These are phyloP conservation scores for Lomographa bimaculata DNA, from an alignment of 2,888 invertebrate species.

Conservation along the genomic window DNA sequence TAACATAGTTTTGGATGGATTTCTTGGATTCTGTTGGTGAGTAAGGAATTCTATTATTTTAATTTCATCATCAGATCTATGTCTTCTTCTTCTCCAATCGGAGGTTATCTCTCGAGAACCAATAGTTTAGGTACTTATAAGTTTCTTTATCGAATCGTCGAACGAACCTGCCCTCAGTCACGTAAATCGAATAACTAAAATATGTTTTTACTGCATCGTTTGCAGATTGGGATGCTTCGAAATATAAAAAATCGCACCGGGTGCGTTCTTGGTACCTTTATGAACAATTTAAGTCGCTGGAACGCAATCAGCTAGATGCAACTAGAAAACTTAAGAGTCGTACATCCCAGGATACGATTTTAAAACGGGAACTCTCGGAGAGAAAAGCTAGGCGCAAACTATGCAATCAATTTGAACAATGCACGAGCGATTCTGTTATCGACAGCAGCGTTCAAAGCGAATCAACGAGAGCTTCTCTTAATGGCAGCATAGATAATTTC, in stretches of 20 bases:
- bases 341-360: conserved; percentile 59
- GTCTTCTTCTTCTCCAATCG: no score
- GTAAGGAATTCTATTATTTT: conserved; percentile 12
- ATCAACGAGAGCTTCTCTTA: conserved; percentile 37
- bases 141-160: no score
- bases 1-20: conserved; percentile 53
- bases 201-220: no score
- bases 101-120: no score
- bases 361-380: conserved; percentile 63
- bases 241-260: conserved; percentile 56
- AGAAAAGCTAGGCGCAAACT: conserved; percentile 58
- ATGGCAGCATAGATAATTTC: conserved; percentile 53
- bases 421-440: conserved; percentile 47
- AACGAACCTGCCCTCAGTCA: no score
- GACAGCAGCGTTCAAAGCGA: conserved; percentile 37
- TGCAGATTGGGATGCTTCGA: conserved; percentile 56
- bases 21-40: conserved; percentile 65
- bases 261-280: conserved; percentile 75
- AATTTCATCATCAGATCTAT: no score
- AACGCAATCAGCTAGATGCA: conserved; percentile 64
- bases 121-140: no score
- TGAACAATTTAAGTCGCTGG: conserved; percentile 71
- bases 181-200: no score
- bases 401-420: conserved; percentile 46
- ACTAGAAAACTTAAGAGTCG: conserved; percentile 57